Conservation (phyloP, 2,113 vertebrate species). For the Callipepla californica region DNA sequence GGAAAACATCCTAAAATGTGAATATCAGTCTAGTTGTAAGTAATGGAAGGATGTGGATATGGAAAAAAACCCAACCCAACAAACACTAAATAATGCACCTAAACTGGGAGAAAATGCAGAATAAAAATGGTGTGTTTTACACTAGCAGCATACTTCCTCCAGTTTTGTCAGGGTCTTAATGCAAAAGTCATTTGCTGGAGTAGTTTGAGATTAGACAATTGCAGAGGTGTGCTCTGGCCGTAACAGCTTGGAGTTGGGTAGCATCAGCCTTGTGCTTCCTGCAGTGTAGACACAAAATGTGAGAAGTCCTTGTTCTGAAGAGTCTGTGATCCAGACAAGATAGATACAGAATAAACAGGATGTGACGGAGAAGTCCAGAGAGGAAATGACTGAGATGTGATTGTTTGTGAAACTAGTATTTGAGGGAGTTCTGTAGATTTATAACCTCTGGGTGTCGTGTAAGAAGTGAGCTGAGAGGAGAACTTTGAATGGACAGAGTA, state of each 20-base stretch:
- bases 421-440: not conserved
- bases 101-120: not conserved
- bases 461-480: not conserved
- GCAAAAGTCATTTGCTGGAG: not conserved
- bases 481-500: not conserved
- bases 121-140: not conserved
- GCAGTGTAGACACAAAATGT: not conserved
- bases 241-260: not conserved
- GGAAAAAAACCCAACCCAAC: not conserved
- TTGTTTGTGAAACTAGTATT: conserved; percentile 19
- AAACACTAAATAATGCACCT: not conserved
- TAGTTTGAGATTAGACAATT: not conserved
- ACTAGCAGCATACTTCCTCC: accelerated
- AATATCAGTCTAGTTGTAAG: not conserved
- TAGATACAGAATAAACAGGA: conserved; percentile 64
- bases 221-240: not conserved
- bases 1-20: not conserved
- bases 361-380: not conserved
- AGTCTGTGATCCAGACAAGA: conserved; percentile 40
- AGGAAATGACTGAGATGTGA: conserved; percentile 43
- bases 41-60: not conserved
- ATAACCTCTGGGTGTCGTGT: not conserved
- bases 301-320: conserved; percentile 15
- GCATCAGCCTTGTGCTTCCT: not conserved
- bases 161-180: not conserved